A percentile compares a stretch with the other conserved stretches of the same genome.
phyloP scores from a whole-genome alignment of 92 coral and sea anemone species.

The Zoanthus solanderi region DNA sequence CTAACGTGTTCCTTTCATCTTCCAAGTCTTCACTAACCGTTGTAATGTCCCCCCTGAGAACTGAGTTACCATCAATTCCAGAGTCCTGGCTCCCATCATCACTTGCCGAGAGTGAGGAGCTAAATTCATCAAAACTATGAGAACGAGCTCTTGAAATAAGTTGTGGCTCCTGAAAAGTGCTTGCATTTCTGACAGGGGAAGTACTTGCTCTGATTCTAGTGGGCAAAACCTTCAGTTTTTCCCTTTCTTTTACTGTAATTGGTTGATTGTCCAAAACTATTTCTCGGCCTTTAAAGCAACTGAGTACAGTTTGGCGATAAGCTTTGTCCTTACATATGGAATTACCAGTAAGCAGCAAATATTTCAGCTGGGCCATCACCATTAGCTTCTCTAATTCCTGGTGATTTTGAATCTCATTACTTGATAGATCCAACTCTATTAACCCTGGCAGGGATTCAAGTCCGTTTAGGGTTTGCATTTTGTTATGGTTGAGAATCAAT shows the following conservation, averaged over 20 bases:
- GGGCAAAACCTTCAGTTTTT: constrained; percentile 57
- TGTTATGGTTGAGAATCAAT: constrained; percentile 77
- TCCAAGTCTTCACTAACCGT: constrained; percentile 45
- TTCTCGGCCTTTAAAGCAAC: constrained; percentile 75
- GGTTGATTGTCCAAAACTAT: constrained; percentile 79
- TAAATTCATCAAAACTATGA: constrained; percentile 63
- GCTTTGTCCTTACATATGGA: constrained; percentile 72
- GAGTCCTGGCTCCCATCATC: constrained; percentile 74
- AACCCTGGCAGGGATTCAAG: constrained; percentile 84
- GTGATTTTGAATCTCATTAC: constrained; percentile 66
- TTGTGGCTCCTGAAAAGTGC: constrained; percentile 10
- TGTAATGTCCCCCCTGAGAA: constrained; percentile 47
- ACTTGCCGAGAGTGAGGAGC: constrained; percentile 63
- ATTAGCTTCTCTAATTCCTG: constrained; percentile 80
- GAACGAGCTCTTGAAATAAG: constrained; percentile 37
- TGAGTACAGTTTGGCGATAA: constrained; percentile 66
- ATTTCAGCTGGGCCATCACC: constrained; percentile 79
- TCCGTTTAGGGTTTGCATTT: constrained; percentile 78
- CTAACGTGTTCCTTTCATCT: constrained; percentile 25
- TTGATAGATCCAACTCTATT: constrained; percentile 79
- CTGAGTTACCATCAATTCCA: constrained; percentile 78
- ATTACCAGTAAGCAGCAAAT: constrained; percentile 68
- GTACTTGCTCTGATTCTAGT: constrained; percentile 61
- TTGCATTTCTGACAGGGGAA: constrained; percentile 60
- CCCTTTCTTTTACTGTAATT: constrained; percentile 58